Conservation (phyloP, 2,888 invertebrate species). For the Acanthococcus lagerstroemiae region DNA sequence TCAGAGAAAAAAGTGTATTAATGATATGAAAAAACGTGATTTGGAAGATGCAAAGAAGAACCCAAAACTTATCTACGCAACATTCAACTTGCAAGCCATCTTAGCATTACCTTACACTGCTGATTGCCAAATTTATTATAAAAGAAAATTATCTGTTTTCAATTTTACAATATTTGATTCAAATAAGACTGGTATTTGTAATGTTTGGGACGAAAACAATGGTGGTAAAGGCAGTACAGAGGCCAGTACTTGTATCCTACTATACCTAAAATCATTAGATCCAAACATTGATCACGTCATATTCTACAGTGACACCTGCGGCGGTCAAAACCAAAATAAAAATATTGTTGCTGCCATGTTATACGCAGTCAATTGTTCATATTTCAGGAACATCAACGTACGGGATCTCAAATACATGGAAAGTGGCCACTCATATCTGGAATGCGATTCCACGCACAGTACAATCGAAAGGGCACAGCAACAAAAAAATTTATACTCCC, state of each 20-base stretch:
- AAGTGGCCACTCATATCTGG: conserved; percentile 34
- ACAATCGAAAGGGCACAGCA: too few relatives aligned
- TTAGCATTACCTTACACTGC: not conserved
- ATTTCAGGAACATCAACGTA: conserved; percentile 29
- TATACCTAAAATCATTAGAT: not conserved
- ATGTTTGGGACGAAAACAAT: conserved; percentile 1
- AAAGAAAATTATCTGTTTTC: not conserved
- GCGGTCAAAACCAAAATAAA: conserved; percentile 27
- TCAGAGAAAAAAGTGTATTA: too few relatives aligned
- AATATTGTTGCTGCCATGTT: conserved; percentile 33
- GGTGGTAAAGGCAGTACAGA: not conserved
- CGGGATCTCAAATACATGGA: conserved; percentile 37
- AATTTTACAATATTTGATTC: not conserved
- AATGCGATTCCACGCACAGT: conserved; percentile 35
- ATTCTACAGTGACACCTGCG: conserved; percentile 16
- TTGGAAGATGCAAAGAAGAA: too few relatives aligned
- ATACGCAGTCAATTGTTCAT: conserved; percentile 34
- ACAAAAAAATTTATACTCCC: not conserved
- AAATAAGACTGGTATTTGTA: not conserved
- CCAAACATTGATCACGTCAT: not conserved
- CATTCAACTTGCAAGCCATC: not conserved
- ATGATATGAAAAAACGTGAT: not conserved
- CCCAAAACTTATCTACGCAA: too few relatives aligned
- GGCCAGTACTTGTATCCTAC: not conserved
- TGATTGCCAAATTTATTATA: not conserved